These are phyloP conservation scores for Choreutis nemorana DNA, from an alignment of 2,888 invertebrate species.

Conservation along the genomic window DNA sequence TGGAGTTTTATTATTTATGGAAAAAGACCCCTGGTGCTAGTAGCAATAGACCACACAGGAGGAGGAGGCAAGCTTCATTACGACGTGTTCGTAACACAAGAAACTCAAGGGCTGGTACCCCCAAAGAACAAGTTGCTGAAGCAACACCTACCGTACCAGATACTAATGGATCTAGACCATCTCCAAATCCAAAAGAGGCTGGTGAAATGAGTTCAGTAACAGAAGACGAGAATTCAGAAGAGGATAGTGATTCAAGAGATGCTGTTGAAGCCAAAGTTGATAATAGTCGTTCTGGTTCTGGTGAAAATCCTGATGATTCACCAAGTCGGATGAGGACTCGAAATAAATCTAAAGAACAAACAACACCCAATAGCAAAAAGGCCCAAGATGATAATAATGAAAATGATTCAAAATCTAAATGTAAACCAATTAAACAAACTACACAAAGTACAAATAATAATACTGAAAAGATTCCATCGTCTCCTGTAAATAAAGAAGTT, in stretches of 20 bases:
- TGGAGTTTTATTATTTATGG: conserved; percentile 99
- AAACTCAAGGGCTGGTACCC: conserved; percentile 82
- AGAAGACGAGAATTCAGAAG: conserved; percentile 92
- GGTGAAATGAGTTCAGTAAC: conserved; percentile 82
- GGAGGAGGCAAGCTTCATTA: conserved; percentile 86
- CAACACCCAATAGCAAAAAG: conserved; percentile 57
- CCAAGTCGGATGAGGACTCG: conserved; percentile 91
- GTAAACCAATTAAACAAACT: conserved; percentile 36
- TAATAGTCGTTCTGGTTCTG: conserved; percentile 77
- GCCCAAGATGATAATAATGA: conserved; percentile 58
- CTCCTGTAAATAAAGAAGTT: conserved; percentile 44
- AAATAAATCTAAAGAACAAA: conserved; percentile 82
- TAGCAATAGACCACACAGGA: conserved; percentile 92
- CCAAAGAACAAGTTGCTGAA: conserved; percentile 77
- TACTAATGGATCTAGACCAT: conserved; percentile 66
- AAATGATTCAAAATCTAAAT: conserved; percentile 47
- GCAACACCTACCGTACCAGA: conserved; percentile 56
- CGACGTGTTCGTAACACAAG: conserved; percentile 88
- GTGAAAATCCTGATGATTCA: conserved; percentile 78
- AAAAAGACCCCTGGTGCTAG: conserved; percentile 99
- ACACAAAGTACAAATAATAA: conserved; percentile 49
- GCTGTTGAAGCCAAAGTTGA: conserved; percentile 82
- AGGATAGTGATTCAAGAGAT: conserved; percentile 93
- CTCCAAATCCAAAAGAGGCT: conserved; percentile 73
- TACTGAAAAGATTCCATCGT: conserved; percentile 41